Percentiles rank a stretch among this genome's conserved stretches.
Evolutionary conservation across 2,797 vertebrate genomes (phyloP).

Genomic region (Oreochromis mossambicus): DNA sequence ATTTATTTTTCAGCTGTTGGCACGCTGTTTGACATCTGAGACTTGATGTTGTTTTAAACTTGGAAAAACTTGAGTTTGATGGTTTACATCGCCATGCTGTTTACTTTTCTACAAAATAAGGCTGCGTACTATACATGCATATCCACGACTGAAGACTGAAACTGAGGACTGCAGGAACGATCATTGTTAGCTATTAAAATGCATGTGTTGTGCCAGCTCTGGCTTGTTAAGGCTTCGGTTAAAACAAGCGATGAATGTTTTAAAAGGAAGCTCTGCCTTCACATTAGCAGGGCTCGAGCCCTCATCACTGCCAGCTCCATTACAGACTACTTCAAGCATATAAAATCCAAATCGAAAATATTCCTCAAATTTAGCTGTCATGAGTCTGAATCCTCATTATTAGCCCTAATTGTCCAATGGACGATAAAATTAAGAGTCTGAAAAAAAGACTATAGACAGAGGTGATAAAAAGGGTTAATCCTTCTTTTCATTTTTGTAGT

Average conservation of each 20-base stretch:
- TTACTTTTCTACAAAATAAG: neutral
- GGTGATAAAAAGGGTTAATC: neutral
- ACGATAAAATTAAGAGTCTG: neutral
- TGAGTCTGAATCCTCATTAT: neutral
- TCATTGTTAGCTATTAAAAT: neutral
- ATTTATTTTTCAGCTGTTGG: neutral
- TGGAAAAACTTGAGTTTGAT: neutral
- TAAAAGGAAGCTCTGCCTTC: neutral
- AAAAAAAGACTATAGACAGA: neutral
- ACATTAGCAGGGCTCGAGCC: neutral
- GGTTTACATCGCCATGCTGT: neutral
- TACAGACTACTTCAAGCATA: neutral
- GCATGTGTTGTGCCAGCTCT: neutral
- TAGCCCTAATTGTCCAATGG: neutral
- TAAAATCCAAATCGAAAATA: neutral
- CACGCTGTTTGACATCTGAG: neutral
- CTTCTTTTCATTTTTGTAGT: neutral
- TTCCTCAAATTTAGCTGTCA: neutral
- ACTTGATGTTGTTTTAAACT: neutral
- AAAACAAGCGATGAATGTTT: neutral
- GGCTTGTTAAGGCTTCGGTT: neutral
- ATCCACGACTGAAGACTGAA: neutral
- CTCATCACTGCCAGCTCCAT: neutral
- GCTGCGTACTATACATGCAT: neutral
- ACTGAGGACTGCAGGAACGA: neutral